Conservation (phyloP, 2,888 invertebrate genomes). For the Cepaea hortensis region DNA sequence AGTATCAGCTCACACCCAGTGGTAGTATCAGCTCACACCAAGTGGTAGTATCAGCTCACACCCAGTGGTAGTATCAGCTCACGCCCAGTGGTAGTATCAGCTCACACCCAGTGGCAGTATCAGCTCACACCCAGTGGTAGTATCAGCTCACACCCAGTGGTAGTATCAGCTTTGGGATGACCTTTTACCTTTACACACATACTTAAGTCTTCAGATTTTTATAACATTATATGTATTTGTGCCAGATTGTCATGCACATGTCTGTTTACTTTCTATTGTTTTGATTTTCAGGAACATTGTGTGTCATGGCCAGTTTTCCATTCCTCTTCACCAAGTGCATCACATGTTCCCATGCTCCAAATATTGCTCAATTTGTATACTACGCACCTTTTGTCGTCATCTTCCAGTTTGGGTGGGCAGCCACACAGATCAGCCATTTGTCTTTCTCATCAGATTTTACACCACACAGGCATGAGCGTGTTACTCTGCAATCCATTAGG, state of each 20-base stretch:
- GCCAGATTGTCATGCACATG: background rate
- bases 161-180: no score
- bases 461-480: slow-evolving; percentile 73
- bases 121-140: no score
- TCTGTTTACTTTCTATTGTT: background rate
- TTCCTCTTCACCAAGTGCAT: slow-evolving; percentile 90
- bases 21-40: no score
- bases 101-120: no score
- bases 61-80: no score
- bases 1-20: no score
- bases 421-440: slow-evolving; percentile 92
- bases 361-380: slow-evolving; percentile 76
- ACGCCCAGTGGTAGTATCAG: no score
- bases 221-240: no score
- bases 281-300: slow-evolving; percentile 80
- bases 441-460: slow-evolving; percentile 85
- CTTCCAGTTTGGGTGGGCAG: slow-evolving; percentile 95
- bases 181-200: no score
- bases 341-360: slow-evolving; percentile 82
- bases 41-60: no score
- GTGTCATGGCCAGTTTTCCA: slow-evolving; percentile 87
- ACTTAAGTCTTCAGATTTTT: no score
- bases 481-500: slow-evolving; percentile 77
- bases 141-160: no score
- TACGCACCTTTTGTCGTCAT: slow-evolving; percentile 79